Base-by-base conservation (phyloP, 1,140 invertebrate species). In the Leptinotarsa lineolata region DNA sequence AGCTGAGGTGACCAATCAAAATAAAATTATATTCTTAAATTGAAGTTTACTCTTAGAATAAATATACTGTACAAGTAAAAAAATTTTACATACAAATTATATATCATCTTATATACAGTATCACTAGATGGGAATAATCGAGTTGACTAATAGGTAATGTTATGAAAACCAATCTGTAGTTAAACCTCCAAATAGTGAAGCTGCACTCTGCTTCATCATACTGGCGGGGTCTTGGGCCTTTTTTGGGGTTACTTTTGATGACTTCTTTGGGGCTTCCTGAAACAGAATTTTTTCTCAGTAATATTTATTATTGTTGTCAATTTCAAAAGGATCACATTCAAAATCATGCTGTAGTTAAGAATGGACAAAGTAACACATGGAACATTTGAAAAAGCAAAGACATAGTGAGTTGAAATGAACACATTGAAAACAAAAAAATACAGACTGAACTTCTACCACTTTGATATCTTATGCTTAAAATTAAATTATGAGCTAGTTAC, bases 131-230 rank as follows among this genome's bases (percentile, higher is more conserved):
- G 20, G 22, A 70, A 24, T 64, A 72, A 64, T n/a, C 24, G 12
- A 46, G 6, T 45, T 66, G 4, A 59, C 63, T 16, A 11, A 72
- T 22, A 2, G 12, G n/a, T 54, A 70, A 48, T 75, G 75, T 77
- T 84, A 83, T 77, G 82, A 84, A 72, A 93, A 93, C 92, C 92
- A 93, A 81, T 93, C 92, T 16, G 90, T 91, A 4, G 92, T 91
- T 89, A 94, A 92, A 3, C 90, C 91, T 39, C 91, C 92, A 80
- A 93, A 93, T 83, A 94, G 90, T 0, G 92, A 91, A 1, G 91
- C 90, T 5, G 92, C 92, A 48, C 91, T 88, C 45, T 90, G 91
- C 73, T 90, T 87, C 15, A 91, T 88, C 0, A 85, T 84, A 60
- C 74, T 81, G 58, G 76, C 54, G 5, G 80, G 61, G 45, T 81